Evolutionary conservation across 2,113 vertebrate species (phyloP), one percentile per base, ranked within the genome.

Genomic region (Sula dactylatra): DNA sequence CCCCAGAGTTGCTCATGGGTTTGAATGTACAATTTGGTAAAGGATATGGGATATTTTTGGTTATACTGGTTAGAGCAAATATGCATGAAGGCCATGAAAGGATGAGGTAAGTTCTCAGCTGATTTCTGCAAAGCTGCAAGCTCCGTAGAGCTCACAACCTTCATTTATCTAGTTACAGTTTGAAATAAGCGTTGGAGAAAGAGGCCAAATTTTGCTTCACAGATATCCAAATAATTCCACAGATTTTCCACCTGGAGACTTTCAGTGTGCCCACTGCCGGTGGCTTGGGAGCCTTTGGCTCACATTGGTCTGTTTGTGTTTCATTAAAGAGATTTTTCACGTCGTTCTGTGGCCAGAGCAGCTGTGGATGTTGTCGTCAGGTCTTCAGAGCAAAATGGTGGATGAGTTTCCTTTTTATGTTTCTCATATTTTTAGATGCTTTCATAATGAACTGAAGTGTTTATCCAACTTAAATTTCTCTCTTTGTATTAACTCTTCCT

Each of bases 181-280:
- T 69, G 88, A 61, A 94, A 49, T 32, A 7, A 20, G 13, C 11
- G 2, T 50, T 74, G 69, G 16, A 58, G 56, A 64, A 32, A 29
- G 45, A 42, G 56, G 83, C 94, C 70, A 44, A 31, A 26, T 44
- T 79, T 26, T 85, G 66, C 49, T 70, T 80, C 13, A 0, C 54
- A 40, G 70, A 79, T 93, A 88, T 16, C 88, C 96, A 91, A 61
- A 69, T 71, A 92, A 87, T 91, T 94, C 80, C 73, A 49, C 44
- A 22, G 79, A 59, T 87, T 96, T 95, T 95, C 91, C 95, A 94
- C 86, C 80, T 94, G 94, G 83, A 90, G 86, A 45, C 80, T 55
- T 9, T 11, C 29, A 59, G 58, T 25, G 65, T 95, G 79, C 83
- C 86, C 59, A 4, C 27, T 62, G 86, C 84, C 78, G 56, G 82